Evolutionary conservation across 37 sponge, comb jelly and placozoan genomes (phyloP).

Genomic region (Aphrocallistes beatrix): DNA sequence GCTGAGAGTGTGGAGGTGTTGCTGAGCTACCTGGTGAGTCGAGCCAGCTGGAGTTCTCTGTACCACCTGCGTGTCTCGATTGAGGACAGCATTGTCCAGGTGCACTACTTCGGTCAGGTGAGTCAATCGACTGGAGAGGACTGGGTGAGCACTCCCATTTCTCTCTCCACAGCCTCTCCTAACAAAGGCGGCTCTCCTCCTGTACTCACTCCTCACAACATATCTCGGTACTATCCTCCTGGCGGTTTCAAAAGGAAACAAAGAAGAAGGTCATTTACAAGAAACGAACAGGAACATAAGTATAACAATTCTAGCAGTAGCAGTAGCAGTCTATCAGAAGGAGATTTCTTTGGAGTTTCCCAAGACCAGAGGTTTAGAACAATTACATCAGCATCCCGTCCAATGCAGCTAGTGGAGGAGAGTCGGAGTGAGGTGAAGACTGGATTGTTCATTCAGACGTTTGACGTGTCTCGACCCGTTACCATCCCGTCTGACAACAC

Average conservation of each 20-base stretch:
- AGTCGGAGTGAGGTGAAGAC: background rate
- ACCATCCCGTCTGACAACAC: conserved; percentile 8
- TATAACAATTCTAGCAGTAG: no score
- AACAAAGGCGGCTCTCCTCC: background rate
- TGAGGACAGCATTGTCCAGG: background rate
- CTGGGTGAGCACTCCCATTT: background rate
- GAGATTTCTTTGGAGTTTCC: no score
- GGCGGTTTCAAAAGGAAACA: no score
- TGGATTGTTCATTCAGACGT: conserved; percentile 6
- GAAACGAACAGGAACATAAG: no score
- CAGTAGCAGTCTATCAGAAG: no score
- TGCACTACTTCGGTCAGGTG: conserved; percentile 15
- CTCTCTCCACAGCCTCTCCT: background rate
- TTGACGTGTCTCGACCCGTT: background rate
- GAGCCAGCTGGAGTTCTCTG: conserved; percentile 14
- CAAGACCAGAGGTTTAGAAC: background rate
- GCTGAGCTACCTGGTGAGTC: background rate
- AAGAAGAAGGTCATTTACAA: no score
- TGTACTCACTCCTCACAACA: background rate
- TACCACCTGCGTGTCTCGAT: conserved; percentile 5
- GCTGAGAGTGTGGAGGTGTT: background rate
- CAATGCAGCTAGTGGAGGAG: background rate
- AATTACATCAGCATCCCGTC: background rate
- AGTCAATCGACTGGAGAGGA: conserved; percentile 9
- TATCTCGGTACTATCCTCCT: background rate